Evolutionary conservation across 2,888 invertebrate species (phyloP), one percentile per base, ranked within the genome.

Genomic region (Noctua comes): DNA sequence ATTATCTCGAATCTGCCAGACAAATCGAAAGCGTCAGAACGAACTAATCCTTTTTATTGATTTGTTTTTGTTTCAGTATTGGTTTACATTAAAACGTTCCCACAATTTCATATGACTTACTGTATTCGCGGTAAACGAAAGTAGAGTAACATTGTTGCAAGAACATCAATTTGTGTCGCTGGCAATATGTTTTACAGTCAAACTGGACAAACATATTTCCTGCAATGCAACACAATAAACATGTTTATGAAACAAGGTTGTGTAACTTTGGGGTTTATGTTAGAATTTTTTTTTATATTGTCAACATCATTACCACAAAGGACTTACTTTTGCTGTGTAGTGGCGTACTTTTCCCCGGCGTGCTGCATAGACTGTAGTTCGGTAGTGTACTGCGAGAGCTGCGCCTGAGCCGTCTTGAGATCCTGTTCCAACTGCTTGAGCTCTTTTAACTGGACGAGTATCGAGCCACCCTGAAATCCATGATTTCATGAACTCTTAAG

Each of bases 401-500:
- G 86, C 1, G 79, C 82, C 91, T 97, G 93, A 36, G 92, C 91
- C 7, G 85, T 77, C 7, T 90, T 89, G 57, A 97, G 90, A 81
- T 96, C 91, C 6, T 91, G 90, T 85, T 97, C 97, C 24, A 96
- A 83, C 43, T 95, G 91, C 82, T 96, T 95, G 57, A 98, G 95
- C 90, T 97, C 97, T 54, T 97, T 94, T 75, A 98, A 90, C 85
- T 97, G 97, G 31, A 97, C 90, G 46, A 98, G 94, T 82, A 98
- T 93, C 27, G 98, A 97, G 0, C 95, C 96, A 1, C 97, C 97
- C 94, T 96, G 90, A 1, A 46, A 59, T 4, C 5, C 68, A 65
- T 16, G 2, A 0, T 36, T 21, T 21, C 18, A 73, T 43, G 13
- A 69, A 51, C 36, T 18, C 0, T 1, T 1, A 13, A 18, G 18